A percentile compares a stretch with the other conserved stretches of the same genome.
Conservation (phyloP, 2,888 invertebrate species). For the Rhamphomyia laevipes region DNA sequence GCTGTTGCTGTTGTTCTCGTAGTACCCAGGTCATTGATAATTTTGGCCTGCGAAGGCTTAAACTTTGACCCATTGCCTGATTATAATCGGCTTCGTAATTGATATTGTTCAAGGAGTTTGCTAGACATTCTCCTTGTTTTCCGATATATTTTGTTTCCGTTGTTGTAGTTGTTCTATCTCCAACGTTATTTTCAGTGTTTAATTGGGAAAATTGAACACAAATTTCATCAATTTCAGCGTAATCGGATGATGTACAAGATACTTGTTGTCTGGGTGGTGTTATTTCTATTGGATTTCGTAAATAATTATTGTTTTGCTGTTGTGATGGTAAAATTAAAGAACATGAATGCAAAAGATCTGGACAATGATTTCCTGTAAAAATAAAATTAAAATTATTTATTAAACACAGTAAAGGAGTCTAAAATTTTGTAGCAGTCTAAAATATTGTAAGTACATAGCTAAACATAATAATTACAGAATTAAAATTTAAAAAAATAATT, state of each 20-base stretch:
- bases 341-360: conserved; percentile 33
- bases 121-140: not conserved
- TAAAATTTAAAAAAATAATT: too few relatives aligned
- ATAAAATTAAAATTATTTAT: not conserved
- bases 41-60: conserved; percentile 47
- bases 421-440: not conserved
- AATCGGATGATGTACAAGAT: conserved; percentile 23
- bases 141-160: conserved; percentile 11
- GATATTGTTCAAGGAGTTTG: not conserved
- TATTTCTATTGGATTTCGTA: conserved; percentile 4
- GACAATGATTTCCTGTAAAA: conserved; percentile 31
- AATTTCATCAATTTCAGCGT: conserved; percentile 32
- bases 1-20: conserved; percentile 46
- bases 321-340: conserved; percentile 29
- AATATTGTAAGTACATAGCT: too few relatives aligned
- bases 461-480: too few relatives aligned
- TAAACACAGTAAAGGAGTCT: not conserved
- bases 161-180: conserved; percentile 16
- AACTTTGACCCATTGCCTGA: conserved; percentile 43
- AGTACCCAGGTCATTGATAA: conserved; percentile 66
- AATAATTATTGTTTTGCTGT: conserved; percentile 27
- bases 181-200: not conserved
- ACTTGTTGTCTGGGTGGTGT: conserved; percentile 16
- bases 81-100: not conserved
- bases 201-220: conserved; percentile 6